A percentile compares a stretch with the other conserved stretches of the same genome.
Conservation (phyloP, 1,140 invertebrate species). For the Geopemphigus sp. region DNA sequence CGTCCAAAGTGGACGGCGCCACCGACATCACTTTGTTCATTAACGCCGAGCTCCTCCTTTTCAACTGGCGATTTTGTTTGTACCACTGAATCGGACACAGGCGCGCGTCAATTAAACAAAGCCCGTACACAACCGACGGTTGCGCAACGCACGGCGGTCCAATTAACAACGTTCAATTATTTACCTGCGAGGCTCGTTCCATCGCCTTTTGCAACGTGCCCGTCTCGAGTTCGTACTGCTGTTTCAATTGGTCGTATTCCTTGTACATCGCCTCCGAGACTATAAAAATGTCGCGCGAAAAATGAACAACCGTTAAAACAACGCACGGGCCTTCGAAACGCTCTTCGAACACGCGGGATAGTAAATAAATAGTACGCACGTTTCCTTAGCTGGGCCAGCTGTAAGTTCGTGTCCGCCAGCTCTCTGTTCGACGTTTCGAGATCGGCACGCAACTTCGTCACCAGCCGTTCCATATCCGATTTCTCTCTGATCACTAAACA, state of each 20-base stretch:
- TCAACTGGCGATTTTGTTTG: constrained; percentile 69
- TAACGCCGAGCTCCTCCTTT: constrained; percentile 65
- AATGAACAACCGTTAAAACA: background rate
- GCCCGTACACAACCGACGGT: background rate
- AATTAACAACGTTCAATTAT: constrained; percentile 25
- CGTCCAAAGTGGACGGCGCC: constrained; percentile 47
- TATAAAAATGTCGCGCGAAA: constrained; percentile 50
- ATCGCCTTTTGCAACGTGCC: constrained; percentile 66
- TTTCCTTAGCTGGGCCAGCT: constrained; percentile 63
- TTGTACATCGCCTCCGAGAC: constrained; percentile 70
- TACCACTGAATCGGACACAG: constrained; percentile 63
- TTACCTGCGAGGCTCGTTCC: constrained; percentile 60
- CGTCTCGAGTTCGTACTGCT: constrained; percentile 69
- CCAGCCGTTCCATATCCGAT: constrained; percentile 62
- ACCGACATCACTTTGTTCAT: constrained; percentile 58
- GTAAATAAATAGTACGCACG: constrained; percentile 53
- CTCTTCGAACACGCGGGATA: no score
- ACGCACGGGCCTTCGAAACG: no score
- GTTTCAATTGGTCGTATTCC: constrained; percentile 70
- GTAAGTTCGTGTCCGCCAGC: constrained; percentile 62
- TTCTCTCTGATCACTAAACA: constrained; percentile 62
- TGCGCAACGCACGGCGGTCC: background rate
- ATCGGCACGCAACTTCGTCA: constrained; percentile 61
- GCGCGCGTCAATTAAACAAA: background rate
- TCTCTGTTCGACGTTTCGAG: constrained; percentile 61